These are phyloP conservation scores for Campylorhamphus procurvoides DNA, from an alignment of 2,113 vertebrate genomes.

Conservation along the genomic window DNA sequence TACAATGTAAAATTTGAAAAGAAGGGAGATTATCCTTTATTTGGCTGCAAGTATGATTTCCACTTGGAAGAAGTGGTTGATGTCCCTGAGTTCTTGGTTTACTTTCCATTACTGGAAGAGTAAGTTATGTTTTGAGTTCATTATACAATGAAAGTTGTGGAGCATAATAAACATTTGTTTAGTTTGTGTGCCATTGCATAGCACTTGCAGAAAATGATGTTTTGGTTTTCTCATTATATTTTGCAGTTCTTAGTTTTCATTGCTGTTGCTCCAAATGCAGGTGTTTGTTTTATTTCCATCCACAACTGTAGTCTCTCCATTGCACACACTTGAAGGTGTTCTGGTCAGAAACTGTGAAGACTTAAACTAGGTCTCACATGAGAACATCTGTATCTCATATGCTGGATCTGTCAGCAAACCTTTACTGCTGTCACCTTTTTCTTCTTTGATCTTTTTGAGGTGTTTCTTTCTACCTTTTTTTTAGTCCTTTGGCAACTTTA, in stretches of 20 bases:
- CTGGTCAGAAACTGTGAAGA: not conserved
- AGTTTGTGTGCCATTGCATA: not conserved
- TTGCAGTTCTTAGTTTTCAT: not conserved
- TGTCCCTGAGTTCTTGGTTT: slow-evolving; percentile 96
- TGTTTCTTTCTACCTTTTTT: not conserved
- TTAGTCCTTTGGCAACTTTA: not conserved
- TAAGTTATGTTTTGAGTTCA: slow-evolving; percentile 72
- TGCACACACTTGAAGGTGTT: not conserved
- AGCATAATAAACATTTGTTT: not conserved
- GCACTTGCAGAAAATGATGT: not conserved
- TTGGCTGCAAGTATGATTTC: slow-evolving; percentile 97
- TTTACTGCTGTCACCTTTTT: not conserved
- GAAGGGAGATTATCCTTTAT: slow-evolving; percentile 90
- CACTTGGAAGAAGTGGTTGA: slow-evolving; percentile 94
- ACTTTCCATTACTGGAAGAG: slow-evolving; percentile 93
- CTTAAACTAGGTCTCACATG: not conserved
- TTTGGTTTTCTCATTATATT: not conserved
- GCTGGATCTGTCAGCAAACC: not conserved
- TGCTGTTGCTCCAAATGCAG: not conserved
- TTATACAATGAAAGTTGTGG: not conserved
- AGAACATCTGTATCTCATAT: not conserved
- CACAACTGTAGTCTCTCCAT: not conserved
- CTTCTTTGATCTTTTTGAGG: not conserved
- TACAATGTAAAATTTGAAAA: slow-evolving; percentile 91
- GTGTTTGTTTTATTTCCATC: not conserved